Base-by-base conservation (phyloP, 2,888 invertebrate genomes). In the Electrophaes corylata region DNA sequence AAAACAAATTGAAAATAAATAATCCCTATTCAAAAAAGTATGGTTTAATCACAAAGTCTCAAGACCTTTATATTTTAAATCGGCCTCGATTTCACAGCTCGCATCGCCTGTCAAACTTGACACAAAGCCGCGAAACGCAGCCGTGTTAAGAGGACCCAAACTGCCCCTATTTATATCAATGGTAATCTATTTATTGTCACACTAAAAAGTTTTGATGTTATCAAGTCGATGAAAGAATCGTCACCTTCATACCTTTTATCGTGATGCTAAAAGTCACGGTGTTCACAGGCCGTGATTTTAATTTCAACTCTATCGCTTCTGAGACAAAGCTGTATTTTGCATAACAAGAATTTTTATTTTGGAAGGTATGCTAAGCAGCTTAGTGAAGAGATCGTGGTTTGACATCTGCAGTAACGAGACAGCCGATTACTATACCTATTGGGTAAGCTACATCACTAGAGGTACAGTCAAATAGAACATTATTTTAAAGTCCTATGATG, bases 161-260 rank as follows among this genome's bases (percentile, higher is more conserved):
- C 89, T 85, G 86, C 83, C 81, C 86, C 90, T 90, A 90, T 91
- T 91, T 91, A 90, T 91, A 88, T 83, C 83, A 86, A 85, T 88
- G 79, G 76, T 89, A 90, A 90, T 90, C 89, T 90, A 90, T 90
- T 90, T 91, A 90, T 91, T 91, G 90, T 89, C 81, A 88, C 81
- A 86, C 86, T 88, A 88, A 91, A 89, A 91, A 88, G 79, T 86
- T 84, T 86, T 83, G 90, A 90, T 91, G 83, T 88, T 90, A 91
- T 91, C 91, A 80, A 83, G 73, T 78, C 86, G 88, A 84, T 85
- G 89, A 90, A 88, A 88, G 91, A 90, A 88, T 89, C 81, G 88
- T 91, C 89, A 91, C 88, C 86, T 84, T 80, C 77, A 69, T 79
- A 78, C 73, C 77, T 78, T 88, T 54, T 86, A 87, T 86, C 86